Evolutionary conservation across 2,113 vertebrate genomes (phyloP), one percentile per base, ranked within the genome.

Genomic region (Zosterops hypoxanthus): DNA sequence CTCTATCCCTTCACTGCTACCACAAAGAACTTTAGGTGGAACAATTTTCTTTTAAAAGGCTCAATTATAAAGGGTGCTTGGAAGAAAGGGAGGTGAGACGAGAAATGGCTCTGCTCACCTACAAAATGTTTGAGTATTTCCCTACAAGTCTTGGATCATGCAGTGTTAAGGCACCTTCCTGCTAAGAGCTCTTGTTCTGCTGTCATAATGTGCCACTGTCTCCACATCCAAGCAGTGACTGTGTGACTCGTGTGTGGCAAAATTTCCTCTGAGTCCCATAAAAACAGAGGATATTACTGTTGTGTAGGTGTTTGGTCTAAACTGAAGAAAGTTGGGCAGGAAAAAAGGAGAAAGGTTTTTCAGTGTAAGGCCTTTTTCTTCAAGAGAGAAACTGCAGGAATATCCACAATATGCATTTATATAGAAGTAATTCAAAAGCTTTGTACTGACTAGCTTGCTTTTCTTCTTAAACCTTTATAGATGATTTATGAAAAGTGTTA

Each of bases 401-500:
- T 83, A 36, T 8, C 26, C 11, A 59, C 5, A 33, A 68, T 83
- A 46, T 16, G 11, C 36, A 47, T 96, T 91, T 91, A 69, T 88
- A 66, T 11, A 73, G 68, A 82, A 95, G 60, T 70, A 77, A 95
- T 93, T 77, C n/a, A 72, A 90, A 76, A 76, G 52, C 61, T 92
- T 70, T 87, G 28, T n/a, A 52, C 47, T 17, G 23, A 72, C 31
- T 84, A 53, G 39, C 69, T 55, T 66, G 79, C 64, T 88, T 82
- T 95, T 93, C 59, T 69, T 86, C 92, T 82, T 73, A 82, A 64
- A 86, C 75, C 78, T 91, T 96, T 80, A 46, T 49, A 78, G 23
- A 21, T 95, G 88, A 95, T 94, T 95, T 90, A 95, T 93, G 72
- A 72, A 91, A 96, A 96, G 77, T 76, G 82, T 81, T 92, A 66